Evolutionary conservation across 2,888 invertebrate species (phyloP).

Genomic region (Timandra comae): DNA sequence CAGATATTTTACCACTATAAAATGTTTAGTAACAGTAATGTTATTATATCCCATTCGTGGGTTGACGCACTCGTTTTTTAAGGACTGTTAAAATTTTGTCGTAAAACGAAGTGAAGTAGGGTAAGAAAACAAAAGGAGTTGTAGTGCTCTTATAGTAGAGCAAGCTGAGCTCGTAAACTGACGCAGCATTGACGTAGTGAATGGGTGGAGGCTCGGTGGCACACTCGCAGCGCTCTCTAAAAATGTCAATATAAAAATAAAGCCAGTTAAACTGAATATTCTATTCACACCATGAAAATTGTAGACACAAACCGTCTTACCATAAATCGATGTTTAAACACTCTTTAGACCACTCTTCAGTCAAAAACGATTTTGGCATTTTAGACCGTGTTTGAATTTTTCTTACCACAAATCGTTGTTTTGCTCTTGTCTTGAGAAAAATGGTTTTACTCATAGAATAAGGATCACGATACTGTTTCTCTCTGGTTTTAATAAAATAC

Average conservation of each 20-base stretch:
- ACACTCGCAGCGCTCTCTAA: conserved; percentile 11
- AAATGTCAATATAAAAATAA: conserved; percentile 38
- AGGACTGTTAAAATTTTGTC: conserved; percentile 41
- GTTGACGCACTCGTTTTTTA: conserved; percentile 28
- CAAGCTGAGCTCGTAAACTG: conserved; percentile 57
- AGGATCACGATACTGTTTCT: too few species aligned
- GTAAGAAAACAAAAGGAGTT: conserved; percentile 46
- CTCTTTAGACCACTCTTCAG: too few species aligned
- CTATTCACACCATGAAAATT: conserved; percentile 14
- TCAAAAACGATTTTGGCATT: too few species aligned
- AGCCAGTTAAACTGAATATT: conserved; percentile 19
- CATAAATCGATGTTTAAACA: too few species aligned
- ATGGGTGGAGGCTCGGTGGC: conserved; percentile 32
- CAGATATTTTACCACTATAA: conserved; percentile 6
- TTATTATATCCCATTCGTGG: conserved; percentile 14
- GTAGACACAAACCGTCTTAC: too few species aligned
- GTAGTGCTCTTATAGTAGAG: conserved; percentile 54
- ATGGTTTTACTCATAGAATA: too few species aligned
- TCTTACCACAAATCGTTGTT: too few species aligned
- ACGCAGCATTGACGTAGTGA: conserved; percentile 44
- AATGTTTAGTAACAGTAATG: conserved; percentile 5
- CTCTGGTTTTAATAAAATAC: too few species aligned
- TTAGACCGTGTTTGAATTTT: too few species aligned
- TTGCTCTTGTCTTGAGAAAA: too few species aligned
- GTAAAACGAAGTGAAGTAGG: conserved; percentile 43